Conservation (phyloP, 2,113 vertebrate species). For the Phoenicopterus ruber region DNA sequence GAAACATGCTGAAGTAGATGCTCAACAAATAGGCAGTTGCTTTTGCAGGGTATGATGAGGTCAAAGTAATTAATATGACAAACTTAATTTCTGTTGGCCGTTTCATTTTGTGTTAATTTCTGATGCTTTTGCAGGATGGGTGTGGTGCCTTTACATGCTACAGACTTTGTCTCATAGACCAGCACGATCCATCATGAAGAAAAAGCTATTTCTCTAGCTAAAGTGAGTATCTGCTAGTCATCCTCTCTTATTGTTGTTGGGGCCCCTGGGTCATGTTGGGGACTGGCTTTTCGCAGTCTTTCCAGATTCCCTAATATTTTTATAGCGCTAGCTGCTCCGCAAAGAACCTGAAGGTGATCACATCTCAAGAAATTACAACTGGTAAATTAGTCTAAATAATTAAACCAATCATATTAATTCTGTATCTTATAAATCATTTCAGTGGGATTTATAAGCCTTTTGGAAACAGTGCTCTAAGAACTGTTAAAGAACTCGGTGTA, state of each 20-base stretch:
- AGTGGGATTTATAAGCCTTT: background rate
- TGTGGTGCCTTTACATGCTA: background rate
- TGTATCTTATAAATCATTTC: background rate
- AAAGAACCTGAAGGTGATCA: background rate
- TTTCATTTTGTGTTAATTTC: background rate
- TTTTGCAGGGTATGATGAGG: background rate
- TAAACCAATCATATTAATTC: background rate
- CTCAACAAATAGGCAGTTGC: background rate
- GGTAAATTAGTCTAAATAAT: background rate
- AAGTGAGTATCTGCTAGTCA: background rate
- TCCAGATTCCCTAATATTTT: background rate
- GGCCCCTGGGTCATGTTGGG: background rate
- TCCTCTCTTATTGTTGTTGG: background rate
- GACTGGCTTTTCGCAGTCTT: background rate
- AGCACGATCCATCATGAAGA: background rate
- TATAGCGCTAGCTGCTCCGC: background rate
- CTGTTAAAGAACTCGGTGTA: background rate
- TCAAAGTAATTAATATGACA: background rate
- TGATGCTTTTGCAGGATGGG: conserved; percentile 10
- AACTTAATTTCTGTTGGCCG: background rate
- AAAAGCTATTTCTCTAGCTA: background rate
- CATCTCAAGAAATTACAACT: background rate
- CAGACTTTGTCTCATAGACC: background rate
- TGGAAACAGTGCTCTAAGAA: background rate
- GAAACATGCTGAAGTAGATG: background rate